A percentile compares a stretch with the other conserved stretches of the same genome.
Evolutionary conservation across 1,140 invertebrate species (phyloP).

Genomic region (Drosophila lacertosa): DNA sequence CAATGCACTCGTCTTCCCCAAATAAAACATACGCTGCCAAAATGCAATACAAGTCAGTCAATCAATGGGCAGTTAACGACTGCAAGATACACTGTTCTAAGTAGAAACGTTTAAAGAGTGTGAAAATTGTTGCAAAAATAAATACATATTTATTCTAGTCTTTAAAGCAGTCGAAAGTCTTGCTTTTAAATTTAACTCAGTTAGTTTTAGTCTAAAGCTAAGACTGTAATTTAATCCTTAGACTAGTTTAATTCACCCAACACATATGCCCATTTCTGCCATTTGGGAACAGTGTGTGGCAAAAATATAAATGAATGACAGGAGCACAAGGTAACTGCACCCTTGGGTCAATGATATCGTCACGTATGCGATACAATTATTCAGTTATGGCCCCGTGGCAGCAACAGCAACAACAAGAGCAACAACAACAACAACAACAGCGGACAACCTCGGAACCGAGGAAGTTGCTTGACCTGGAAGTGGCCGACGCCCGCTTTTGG

Average conservation of each 20-base stretch:
- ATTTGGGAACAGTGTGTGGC: background rate
- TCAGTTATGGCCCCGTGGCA: slow-evolving; percentile 16
- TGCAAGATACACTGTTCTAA: background rate
- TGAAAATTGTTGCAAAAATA: too few relatives aligned
- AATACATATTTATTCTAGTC: too few relatives aligned
- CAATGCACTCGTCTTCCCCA: slow-evolving; percentile 50
- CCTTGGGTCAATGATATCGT: slow-evolving; percentile 75
- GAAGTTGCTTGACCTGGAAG: slow-evolving; percentile 75
- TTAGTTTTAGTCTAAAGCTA: too few relatives aligned
- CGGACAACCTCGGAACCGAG: slow-evolving; percentile 18
- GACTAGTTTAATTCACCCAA: too few relatives aligned
- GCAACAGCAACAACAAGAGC: background rate
- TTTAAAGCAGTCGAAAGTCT: too few relatives aligned
- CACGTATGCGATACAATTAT: slow-evolving; percentile 15
- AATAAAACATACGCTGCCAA: slow-evolving; percentile 2
- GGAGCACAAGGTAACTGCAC: slow-evolving; percentile 74
- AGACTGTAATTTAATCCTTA: too few relatives aligned
- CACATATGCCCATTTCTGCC: background rate
- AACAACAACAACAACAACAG: background rate
- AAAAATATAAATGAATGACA: slow-evolving; percentile 13
- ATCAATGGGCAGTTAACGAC: too few relatives aligned
- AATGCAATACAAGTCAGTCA: slow-evolving; percentile 9
- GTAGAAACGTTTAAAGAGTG: too few relatives aligned
- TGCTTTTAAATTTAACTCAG: too few relatives aligned
- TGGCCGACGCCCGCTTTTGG: slow-evolving; percentile 35